These are phyloP conservation scores for Sinopyrophorus schimmeli DNA, from an alignment of 2,888 invertebrate genomes.

Conservation along the genomic window DNA sequence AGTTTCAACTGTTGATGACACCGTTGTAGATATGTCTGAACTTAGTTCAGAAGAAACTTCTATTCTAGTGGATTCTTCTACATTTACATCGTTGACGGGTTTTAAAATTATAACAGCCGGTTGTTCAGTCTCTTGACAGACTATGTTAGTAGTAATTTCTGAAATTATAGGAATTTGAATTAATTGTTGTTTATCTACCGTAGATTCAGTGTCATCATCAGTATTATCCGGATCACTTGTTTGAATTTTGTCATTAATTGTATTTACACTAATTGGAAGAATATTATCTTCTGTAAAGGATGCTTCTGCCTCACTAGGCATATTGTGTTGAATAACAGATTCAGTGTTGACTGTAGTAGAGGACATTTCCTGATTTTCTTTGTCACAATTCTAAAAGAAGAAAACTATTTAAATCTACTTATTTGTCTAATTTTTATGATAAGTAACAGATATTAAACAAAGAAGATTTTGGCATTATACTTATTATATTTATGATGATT, in stretches of 20 bases:
- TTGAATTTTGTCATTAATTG: no score
- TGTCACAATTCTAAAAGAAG: background rate
- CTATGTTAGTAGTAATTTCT: slow-evolving; percentile 7
- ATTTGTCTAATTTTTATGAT: no score
- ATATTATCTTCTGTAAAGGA: background rate
- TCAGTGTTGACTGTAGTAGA: slow-evolving; percentile 1
- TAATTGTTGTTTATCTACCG: background rate
- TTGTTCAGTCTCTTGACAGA: background rate
- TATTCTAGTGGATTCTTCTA: no score
- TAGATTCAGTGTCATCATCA: no score
- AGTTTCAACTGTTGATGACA: slow-evolving; percentile 7
- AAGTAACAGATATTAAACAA: no score
- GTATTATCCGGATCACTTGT: no score
- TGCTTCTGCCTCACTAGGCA: background rate
- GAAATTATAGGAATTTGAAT: slow-evolving; percentile 22
- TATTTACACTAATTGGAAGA: no score
- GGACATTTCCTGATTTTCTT: background rate
- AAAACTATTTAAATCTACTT: no score
- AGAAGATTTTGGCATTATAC: no score
- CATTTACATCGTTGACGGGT: no score
- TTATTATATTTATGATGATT: no score
- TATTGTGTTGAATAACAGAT: background rate
- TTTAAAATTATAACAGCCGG: background rate
- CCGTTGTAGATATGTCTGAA: slow-evolving; percentile 10
- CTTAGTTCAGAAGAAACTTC: slow-evolving; percentile 1